A percentile compares a stretch with the other conserved stretches of the same genome.
These are phyloP conservation scores for Syngnathus scovelli DNA, from an alignment of 2,113 vertebrate species.

Conservation along the genomic window DNA sequence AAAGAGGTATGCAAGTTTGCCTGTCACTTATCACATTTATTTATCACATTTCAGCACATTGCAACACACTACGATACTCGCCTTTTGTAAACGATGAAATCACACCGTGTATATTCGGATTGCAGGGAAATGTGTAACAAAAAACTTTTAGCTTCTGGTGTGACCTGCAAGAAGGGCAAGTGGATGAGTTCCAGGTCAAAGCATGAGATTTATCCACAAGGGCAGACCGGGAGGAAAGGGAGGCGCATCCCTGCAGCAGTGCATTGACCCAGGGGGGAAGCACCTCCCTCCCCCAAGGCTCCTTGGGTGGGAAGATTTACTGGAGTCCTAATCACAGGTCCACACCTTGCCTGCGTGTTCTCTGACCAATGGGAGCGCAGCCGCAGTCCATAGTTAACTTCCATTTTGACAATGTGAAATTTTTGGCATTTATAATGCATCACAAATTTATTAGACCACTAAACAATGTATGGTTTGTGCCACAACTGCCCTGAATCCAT, in stretches of 20 bases:
- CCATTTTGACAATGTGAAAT: conserved; percentile 51
- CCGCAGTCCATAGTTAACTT: conserved; percentile 44
- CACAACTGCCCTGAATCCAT: no score
- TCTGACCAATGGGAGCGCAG: conserved; percentile 46
- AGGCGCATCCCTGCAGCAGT: conserved; percentile 27
- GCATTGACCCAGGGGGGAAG: conserved; percentile 22
- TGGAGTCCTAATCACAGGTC: conserved; percentile 58
- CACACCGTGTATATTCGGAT: neutral
- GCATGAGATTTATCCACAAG: conserved; percentile 18
- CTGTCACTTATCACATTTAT: conserved; percentile 56
- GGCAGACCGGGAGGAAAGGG: conserved; percentile 13
- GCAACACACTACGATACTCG: conserved; percentile 15
- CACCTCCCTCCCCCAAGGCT: conserved; percentile 21
- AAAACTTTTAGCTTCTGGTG: conserved; percentile 7
- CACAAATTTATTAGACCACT: no score
- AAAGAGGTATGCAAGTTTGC: conserved; percentile 55
- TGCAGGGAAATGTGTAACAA: neutral
- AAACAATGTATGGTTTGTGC: no score
- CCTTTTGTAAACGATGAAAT: conserved; percentile 1
- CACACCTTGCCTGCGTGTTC: conserved; percentile 37
- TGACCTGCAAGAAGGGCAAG: conserved; percentile 3
- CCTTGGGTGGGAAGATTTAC: conserved; percentile 64
- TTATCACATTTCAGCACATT: conserved; percentile 39
- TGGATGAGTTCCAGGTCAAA: conserved; percentile 8
- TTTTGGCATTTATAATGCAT: conserved; percentile 29